Base-by-base conservation (phyloP, 2,888 invertebrate species). In the Rhogogaster chlorosoma region DNA sequence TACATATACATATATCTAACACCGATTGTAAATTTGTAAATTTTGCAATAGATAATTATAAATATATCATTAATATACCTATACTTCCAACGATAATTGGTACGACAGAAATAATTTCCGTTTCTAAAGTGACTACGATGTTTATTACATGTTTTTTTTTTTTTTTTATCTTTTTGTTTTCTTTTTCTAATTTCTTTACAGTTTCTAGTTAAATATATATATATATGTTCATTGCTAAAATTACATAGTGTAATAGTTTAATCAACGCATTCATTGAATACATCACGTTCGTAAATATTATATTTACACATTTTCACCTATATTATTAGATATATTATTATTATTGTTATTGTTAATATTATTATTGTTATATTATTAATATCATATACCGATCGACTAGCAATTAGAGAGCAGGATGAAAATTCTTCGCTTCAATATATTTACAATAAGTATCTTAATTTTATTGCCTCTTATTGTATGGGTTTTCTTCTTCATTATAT, bases 281-380 rank as follows among this genome's bases (percentile, higher is more conserved):
- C 49, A 61, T 22, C 83, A n/a, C 61, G 70, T 83, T 70, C 83
- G 70, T 83, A 83, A 83, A 70, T 83, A 83, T 83, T 83, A 70
- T 83, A 83, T 83, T 83, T 83, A 83, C 83, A 83, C 67, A 83
- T 83, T 83, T 83, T 83, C 67, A 83, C 83, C 49, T 26, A 70
- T 61, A 18, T 53, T 77, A 32, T 70, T 38, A 70, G 32, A 18
- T n/a, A n/a, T 36, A 7, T 70, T 26, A 49, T 42, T 45, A 57
- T 78, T 32, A 36, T 77, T 77, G n/a, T 77, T 53, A 77, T 70
- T 70, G 4, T 77, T 75, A 75, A 53, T 77, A 57, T 49, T 53
- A 77, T 78, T 57, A 78, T 78, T 57, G 78, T 78, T 78, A n/a
- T 18, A 29, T 71, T 32, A 67, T 67, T 67, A 42, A 61, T 61